Percentiles rank a stretch among this genome's conserved stretches.
These are phyloP conservation scores for Reticulitermes lucifugus DNA, from an alignment of 2,888 invertebrate species.

Conservation along the genomic window DNA sequence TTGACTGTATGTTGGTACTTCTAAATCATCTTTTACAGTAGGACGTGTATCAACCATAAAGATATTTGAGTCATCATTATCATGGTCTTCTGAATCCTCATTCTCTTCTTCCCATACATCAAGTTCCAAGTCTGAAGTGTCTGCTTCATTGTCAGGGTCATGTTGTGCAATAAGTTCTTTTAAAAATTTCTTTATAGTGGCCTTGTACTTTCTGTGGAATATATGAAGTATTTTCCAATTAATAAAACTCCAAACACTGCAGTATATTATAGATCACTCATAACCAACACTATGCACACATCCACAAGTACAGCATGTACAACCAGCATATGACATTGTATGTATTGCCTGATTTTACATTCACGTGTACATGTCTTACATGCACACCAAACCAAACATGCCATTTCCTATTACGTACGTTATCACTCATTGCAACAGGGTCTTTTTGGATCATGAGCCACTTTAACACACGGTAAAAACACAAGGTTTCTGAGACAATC, in stretches of 20 bases:
- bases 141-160: slow-evolving; percentile 52
- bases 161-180: slow-evolving; percentile 46
- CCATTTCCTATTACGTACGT: too few species aligned
- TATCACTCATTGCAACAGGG: too few species aligned
- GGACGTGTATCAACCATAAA: slow-evolving; percentile 67
- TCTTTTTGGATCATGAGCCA: too few species aligned
- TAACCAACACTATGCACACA: too few species aligned
- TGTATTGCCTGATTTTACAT: too few species aligned
- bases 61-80: slow-evolving; percentile 53
- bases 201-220: slow-evolving; percentile 33
- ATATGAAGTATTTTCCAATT: background rate
- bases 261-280: too few species aligned
- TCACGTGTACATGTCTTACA: too few species aligned
- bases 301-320: too few species aligned
- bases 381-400: too few species aligned
- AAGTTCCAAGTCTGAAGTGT: slow-evolving; percentile 56
- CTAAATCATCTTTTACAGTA: slow-evolving; percentile 59
- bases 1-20: slow-evolving; percentile 63
- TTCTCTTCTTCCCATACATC: slow-evolving; percentile 58
- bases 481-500: too few species aligned
- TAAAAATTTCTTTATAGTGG: slow-evolving; percentile 43
- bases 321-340: too few species aligned
- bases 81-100: slow-evolving; percentile 51
- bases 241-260: background rate
- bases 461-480: too few species aligned